A percentile compares a stretch with the other conserved stretches of the same genome.
Conservation (phyloP, 1,140 invertebrate species). For the silkworm (Bombyx mori) region DNA sequence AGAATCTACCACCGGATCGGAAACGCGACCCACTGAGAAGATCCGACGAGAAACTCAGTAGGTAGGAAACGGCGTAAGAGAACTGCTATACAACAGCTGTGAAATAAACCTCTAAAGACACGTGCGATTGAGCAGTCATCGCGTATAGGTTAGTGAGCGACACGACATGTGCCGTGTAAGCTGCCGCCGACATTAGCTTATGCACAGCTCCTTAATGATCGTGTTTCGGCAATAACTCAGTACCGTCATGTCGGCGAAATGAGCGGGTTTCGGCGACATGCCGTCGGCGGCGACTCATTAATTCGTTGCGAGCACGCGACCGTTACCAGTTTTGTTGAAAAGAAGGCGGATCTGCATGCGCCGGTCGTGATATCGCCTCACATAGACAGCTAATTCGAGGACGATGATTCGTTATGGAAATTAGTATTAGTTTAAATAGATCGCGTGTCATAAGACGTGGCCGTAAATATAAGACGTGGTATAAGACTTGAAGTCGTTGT, state of each 20-base stretch:
- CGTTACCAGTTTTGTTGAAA: conserved; percentile 59
- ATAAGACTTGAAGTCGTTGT: too few relatives aligned
- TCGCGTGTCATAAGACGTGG: conserved; percentile 43
- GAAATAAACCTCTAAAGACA: neutral
- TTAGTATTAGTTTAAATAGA: conserved; percentile 66
- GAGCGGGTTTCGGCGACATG: conserved; percentile 51
- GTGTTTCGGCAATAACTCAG: conserved; percentile 48
- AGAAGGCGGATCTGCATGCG: conserved; percentile 53
- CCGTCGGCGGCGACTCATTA: conserved; percentile 50
- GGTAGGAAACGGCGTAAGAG: neutral
- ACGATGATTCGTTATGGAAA: conserved; percentile 65
- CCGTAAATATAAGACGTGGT: too few relatives aligned
- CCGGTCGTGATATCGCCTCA: conserved; percentile 27
- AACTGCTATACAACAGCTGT: neutral
- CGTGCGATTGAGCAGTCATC: neutral
- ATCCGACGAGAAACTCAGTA: too few relatives aligned
- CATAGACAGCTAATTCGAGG: conserved; percentile 35
- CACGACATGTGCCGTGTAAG: conserved; percentile 59
- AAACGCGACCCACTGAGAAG: too few relatives aligned
- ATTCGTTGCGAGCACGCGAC: conserved; percentile 58
- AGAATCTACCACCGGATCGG: too few relatives aligned
- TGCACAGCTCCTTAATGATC: conserved; percentile 61
- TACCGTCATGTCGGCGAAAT: conserved; percentile 45
- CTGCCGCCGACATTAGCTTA: conserved; percentile 31
- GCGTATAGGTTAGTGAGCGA: neutral